Conservation (phyloP, 2,113 vertebrate genomes). For the Centropus unirufus region DNA sequence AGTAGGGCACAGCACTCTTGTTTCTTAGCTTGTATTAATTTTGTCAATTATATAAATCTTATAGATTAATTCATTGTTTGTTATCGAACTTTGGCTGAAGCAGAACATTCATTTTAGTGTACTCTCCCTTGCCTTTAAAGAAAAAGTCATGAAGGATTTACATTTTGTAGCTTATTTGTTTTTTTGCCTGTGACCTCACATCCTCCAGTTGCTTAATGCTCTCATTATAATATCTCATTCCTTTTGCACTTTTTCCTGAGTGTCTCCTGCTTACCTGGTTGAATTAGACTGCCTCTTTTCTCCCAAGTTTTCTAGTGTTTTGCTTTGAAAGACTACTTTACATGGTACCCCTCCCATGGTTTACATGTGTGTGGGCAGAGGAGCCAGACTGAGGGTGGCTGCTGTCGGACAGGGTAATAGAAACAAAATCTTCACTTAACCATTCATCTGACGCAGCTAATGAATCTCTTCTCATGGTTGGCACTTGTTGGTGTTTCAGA, state of each 20-base stretch:
- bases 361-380: conserved; percentile 64
- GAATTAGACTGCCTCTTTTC: not conserved
- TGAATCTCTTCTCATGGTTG: not conserved
- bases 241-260: not conserved
- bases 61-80: not conserved
- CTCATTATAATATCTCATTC: not conserved
- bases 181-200: not conserved
- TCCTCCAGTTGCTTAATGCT: not conserved
- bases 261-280: not conserved
- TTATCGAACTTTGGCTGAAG: not conserved
- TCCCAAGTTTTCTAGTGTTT: not conserved
- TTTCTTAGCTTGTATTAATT: not conserved
- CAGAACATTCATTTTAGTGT: not conserved
- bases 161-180: not conserved
- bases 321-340: conserved; percentile 53
- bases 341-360: conserved; percentile 51
- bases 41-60: not conserved
- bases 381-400: conserved; percentile 51
- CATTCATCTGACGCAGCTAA: conserved; percentile 1
- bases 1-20: not conserved
- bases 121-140: not conserved
- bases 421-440: not conserved
- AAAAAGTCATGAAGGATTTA: not conserved
- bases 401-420: conserved; percentile 30
- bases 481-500: not conserved